Conservation (phyloP, 2,797 vertebrate species). For the Antrozous pallidus region DNA sequence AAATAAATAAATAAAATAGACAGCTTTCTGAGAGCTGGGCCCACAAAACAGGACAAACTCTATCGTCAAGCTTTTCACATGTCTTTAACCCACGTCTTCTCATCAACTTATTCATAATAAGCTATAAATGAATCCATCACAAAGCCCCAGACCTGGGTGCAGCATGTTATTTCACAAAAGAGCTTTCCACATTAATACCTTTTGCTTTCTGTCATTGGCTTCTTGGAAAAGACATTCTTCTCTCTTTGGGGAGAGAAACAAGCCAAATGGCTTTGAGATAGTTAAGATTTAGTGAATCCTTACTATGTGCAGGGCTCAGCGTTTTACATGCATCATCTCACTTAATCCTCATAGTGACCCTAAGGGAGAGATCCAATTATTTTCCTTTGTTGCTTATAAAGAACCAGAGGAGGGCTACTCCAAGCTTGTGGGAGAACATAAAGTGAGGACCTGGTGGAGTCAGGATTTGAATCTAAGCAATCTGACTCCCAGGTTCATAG, state of each 20-base stretch:
- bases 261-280: slow-evolving; percentile 32
- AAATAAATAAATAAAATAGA: too few relatives aligned
- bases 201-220: slow-evolving; percentile 36
- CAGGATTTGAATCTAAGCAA: not conserved
- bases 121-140: slow-evolving; percentile 39
- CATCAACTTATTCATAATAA: slow-evolving; percentile 61
- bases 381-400: not conserved
- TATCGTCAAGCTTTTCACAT: slow-evolving; percentile 28
- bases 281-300: slow-evolving; percentile 13
- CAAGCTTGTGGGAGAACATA: not conserved
- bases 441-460: not conserved
- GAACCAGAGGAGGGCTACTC: not conserved
- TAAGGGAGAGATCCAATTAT: not conserved
- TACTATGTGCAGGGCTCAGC: slow-evolving; percentile 4
- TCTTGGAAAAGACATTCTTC: slow-evolving; percentile 13
- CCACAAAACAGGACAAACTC: slow-evolving; percentile 59
- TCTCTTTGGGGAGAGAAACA: slow-evolving; percentile 33
- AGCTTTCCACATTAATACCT: slow-evolving; percentile 47
- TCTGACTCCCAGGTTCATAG: not conserved
- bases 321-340: slow-evolving; percentile 46
- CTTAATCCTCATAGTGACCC: not conserved
- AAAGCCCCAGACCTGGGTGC: slow-evolving; percentile 26
- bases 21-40: slow-evolving; percentile 58
- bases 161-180: slow-evolving; percentile 46
- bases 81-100: slow-evolving; percentile 55